Base-by-base conservation (phyloP, 1,140 invertebrate species). In the Protaetia brevitarsis region DNA sequence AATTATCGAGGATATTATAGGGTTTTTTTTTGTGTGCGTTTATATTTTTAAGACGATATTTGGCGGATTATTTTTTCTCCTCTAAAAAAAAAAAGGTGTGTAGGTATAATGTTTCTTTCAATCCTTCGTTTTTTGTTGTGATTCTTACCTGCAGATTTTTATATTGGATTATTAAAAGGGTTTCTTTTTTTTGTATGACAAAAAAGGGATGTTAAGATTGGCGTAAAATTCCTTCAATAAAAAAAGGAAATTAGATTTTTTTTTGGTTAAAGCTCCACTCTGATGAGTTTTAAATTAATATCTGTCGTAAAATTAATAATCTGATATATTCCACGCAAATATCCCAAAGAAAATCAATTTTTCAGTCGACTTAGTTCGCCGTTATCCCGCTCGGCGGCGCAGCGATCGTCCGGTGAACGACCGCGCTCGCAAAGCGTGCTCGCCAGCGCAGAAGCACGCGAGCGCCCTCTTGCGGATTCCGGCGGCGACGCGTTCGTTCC, bases 391-490 rank as follows among this genome's bases (percentile, higher is more conserved):
- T 28, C 13, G 57, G 26, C 57, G 26, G 23, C 57, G 57, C 57
- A n/a, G 19, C 41, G 4, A n/a, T 59, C 57, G 56, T n/a, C 23
- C 66, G 63, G 69, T 65, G 69, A 67, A 67, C 66, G 68, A 66
- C 65, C 68, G 66, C 13, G 34, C 29, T 59, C 61, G 62, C 6
- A 61, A 28, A 10, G 51, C 58, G 30, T 62, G n/a, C 19, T 59
- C 57, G 57, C 28, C 26, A 21, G 8, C 60, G 23, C n/a, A n/a
- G n/a, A n/a, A n/a, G n/a, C 41, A 51, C 59, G 41, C 41, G 30
- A 63, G 64, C 68, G 64, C 65, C 68, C 27, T 30, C 68, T 63
- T 11, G 29, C 62, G 68, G 65, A 67, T 64, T 68, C 68, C 62
- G 66, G 21, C 66, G 59, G 62, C 67, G 41, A 51, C 41, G 41